A percentile compares a stretch with the other conserved stretches of the same genome.
These are phyloP conservation scores for Stigmatopora argus DNA, from an alignment of 2,113 vertebrate genomes.

Conservation along the genomic window DNA sequence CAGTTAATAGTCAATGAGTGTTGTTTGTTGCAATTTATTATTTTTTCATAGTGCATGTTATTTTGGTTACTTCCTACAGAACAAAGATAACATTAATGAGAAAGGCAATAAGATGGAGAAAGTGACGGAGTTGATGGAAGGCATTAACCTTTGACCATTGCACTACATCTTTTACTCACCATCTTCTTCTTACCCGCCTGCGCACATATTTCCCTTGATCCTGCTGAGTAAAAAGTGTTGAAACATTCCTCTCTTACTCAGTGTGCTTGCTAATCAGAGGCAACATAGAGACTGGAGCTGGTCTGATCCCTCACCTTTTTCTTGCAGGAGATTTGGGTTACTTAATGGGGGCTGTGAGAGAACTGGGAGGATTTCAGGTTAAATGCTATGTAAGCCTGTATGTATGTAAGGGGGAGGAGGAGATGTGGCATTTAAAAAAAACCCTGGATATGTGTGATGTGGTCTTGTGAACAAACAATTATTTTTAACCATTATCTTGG, in stretches of 20 bases:
- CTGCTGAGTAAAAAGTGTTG: constrained; percentile 3
- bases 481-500: constrained; percentile 6
- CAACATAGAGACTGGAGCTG: constrained; percentile 6
- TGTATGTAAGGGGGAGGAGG: constrained; percentile 19
- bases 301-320: constrained; percentile 11
- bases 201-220: background rate
- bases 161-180: constrained; percentile 26
- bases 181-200: constrained; percentile 12
- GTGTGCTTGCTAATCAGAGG: constrained; percentile 43
- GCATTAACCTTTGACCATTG: constrained; percentile 57
- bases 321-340: constrained; percentile 9
- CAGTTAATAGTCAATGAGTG: background rate
- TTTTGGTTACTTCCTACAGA: constrained; percentile 29
- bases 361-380: constrained; percentile 19
- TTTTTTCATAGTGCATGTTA: constrained; percentile 11
- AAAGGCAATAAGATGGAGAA: constrained; percentile 21
- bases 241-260: constrained; percentile 23
- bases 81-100: background rate
- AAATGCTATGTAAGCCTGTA: constrained; percentile 11
- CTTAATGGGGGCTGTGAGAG: constrained; percentile 1
- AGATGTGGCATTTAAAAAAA: constrained; percentile 26
- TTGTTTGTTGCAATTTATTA: constrained; percentile 12
- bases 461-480: constrained; percentile 1
- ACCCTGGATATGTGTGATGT: background rate
- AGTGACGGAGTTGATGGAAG: constrained; percentile 38